Evolutionary conservation across 2,113 vertebrate species (phyloP), one percentile per base, ranked within the genome.

Genomic region (Caranx ignobilis): DNA sequence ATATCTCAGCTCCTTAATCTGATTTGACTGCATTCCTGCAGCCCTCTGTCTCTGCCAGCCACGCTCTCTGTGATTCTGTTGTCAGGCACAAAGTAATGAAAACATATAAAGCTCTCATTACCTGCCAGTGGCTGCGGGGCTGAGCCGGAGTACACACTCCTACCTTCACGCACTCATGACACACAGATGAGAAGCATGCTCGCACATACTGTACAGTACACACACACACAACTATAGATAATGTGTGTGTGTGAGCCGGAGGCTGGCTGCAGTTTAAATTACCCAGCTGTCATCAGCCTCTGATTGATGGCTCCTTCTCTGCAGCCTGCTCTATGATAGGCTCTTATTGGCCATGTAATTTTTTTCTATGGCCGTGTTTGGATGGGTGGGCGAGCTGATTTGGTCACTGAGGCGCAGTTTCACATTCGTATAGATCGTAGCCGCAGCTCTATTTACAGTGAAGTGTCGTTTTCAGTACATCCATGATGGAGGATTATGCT

Each of bases 101-200:
- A 93, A 93, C 90, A 82, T 87, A 93, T 92, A 91, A 89, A 90
- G 87, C 86, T 89, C 89, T 90, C 90, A 89, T 92, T 93, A 88
- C 81, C 77, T 86, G 84, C 84, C 89, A 89, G 62, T 81, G 75
- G 91, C 86, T 71, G 76, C 76, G 79, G 80, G 78, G 63, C 81
- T 74, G 71, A 78, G 70, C 2, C 56, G 48, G 71, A 80, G 81
- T 75, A 68, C 81, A 68, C 81, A 77, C 79, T 68, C 71, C 60
- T 67, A 47, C 9, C 0, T 64, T 50, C 73, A 15, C 75, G 32
- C 41, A 60, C 41, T 32, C 77, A 71, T 7, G 48, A 57, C 52
- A 37, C 67, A 69, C 63, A 60, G 74, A 81, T 41, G 57, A 75
- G 79, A 61, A 76, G 43, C 73, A 43, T 66, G 73, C 59, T 68